Evolutionary conservation across 2,113 vertebrate genomes (phyloP), one percentile per base, ranked within the genome.

Genomic region (Monopterus albus): DNA sequence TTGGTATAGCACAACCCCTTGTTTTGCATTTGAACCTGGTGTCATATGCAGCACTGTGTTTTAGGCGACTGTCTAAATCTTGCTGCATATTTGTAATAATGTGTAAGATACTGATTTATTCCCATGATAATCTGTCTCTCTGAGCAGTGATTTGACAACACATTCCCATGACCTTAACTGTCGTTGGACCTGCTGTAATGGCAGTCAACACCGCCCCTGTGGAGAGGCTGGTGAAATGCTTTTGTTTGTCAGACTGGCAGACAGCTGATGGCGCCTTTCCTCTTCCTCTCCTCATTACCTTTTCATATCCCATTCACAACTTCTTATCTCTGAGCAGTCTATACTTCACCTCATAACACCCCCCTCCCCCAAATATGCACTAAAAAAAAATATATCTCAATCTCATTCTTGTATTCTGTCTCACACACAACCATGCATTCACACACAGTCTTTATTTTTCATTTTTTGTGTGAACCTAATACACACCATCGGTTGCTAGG

Each of bases 401-500:
- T 58, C 74, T 84, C 78, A 58, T 75, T 75, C 67, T 86, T 82
- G 84, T 57, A 68, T 80, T 84, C 80, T 81, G 59, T 79, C 77
- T 71, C 58, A 3, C 45, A 50, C 61, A 69, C 60, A 63, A 49
- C 60, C 59, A 29, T 61, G 62, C 61, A 38, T n/a, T 23, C 57
- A 29, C 61, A 46, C 63, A n/a, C 26, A n/a, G 23, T 73, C 43
- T 85, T 84, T 86, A 77, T 78, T 87, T 88, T 83, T 68, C 51
- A 71, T 82, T 85, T 87, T 82, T 89, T 72, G 78, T 86, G 80
- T 83, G 61, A 52, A 75, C 55, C 80, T 75, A 83, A 82, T 86
- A 85, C 81, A 88, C 74, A 84, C 45, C 66, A 79, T 68, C 58
- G 81, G 91, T 93, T 92, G 91, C 90, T 92, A 91, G 85, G 91